A percentile compares a stretch with the other conserved stretches of the same genome.
Conservation (phyloP, 2,797 vertebrate species). For the Mormyrops boulengeri region DNA sequence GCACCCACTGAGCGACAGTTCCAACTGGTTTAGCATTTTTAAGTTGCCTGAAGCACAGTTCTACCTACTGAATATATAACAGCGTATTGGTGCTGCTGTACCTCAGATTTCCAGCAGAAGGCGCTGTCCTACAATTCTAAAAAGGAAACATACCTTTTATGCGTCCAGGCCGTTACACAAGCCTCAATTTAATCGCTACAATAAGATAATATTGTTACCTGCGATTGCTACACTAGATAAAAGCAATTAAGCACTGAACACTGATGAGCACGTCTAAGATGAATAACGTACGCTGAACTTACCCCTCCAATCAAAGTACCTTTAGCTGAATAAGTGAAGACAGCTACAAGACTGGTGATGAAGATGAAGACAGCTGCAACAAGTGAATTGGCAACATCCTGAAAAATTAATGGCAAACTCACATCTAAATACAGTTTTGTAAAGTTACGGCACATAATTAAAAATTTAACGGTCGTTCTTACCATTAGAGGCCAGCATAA, state of each 20-base stretch:
- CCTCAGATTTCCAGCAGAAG: neutral
- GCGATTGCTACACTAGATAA: neutral
- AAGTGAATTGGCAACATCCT: constrained; percentile 76
- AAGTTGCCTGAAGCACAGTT: neutral
- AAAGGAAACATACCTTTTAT: neutral
- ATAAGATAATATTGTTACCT: neutral
- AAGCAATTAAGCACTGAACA: neutral
- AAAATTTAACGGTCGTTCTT: constrained; percentile 36
- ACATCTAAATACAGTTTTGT: neutral
- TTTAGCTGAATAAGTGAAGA: constrained; percentile 47
- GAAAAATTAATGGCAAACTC: constrained; percentile 29
- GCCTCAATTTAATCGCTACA: neutral
- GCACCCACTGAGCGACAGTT: neutral
- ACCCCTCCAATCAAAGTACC: constrained; percentile 69
- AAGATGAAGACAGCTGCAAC: constrained; percentile 60
- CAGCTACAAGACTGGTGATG: constrained; percentile 59
- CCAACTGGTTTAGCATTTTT: neutral
- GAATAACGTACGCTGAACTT: constrained; percentile 3
- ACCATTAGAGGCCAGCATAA: constrained; percentile 78
- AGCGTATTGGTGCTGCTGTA: neutral
- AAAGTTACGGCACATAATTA: neutral
- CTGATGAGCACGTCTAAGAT: neutral
- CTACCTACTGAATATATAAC: neutral
- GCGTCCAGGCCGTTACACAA: neutral
- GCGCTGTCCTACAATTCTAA: neutral